Conservation (phyloP, 1,140 invertebrate species). For the Musca domestica region DNA sequence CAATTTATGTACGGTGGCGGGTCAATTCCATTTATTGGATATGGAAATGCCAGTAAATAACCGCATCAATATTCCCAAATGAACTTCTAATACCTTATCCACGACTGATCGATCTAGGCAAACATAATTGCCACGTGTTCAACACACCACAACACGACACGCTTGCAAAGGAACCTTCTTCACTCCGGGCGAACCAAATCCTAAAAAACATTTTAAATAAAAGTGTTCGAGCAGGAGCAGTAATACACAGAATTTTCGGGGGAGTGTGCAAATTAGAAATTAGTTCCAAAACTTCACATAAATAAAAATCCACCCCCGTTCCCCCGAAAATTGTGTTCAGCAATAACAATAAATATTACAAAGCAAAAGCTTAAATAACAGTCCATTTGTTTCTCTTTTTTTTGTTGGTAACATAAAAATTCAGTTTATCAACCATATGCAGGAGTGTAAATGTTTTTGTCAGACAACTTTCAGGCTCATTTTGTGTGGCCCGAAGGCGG, state of each 20-base stretch:
- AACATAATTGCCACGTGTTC: constrained; percentile 12
- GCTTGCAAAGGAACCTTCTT: not conserved
- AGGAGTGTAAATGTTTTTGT: not conserved
- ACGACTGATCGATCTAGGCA: not conserved
- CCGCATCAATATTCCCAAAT: not conserved
- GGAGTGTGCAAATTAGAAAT: constrained; percentile 19
- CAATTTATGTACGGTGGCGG: too few relatives aligned
- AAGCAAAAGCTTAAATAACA: not conserved
- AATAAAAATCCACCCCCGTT: not conserved
- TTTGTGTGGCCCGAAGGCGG: not conserved
- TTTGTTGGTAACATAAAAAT: not conserved
- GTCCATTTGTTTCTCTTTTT: not conserved
- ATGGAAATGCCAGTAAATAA: too few relatives aligned
- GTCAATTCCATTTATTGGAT: too few relatives aligned
- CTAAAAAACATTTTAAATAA: too few relatives aligned
- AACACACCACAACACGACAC: constrained; percentile 9
- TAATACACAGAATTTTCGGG: not conserved
- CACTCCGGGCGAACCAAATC: too few relatives aligned
- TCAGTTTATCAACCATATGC: constrained; percentile 12
- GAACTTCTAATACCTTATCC: not conserved
- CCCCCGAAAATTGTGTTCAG: not conserved
- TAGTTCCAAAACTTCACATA: constrained; percentile 1
- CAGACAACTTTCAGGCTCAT: too few relatives aligned
- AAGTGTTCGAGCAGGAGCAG: too few relatives aligned
- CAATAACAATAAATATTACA: not conserved